phyloP scores from a whole-genome alignment of 2,113 vertebrate genomes.

The Chamaea fasciata region DNA sequence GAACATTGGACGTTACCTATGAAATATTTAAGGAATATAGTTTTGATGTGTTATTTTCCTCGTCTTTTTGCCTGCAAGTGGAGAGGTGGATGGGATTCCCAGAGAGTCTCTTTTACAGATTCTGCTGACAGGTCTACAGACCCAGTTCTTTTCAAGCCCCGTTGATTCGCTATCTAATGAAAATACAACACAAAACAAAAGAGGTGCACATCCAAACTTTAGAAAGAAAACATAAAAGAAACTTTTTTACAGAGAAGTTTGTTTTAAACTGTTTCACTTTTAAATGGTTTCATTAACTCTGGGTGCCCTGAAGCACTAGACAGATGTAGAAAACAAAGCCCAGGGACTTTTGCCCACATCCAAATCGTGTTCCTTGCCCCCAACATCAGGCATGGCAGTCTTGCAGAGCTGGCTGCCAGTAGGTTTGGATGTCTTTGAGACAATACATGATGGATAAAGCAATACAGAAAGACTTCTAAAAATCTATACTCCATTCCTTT shows the following conservation, averaged over 20 bases:
- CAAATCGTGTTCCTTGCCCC: neutral
- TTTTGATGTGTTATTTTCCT: conserved; percentile 64
- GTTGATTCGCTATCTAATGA: neutral
- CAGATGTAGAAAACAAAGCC: neutral
- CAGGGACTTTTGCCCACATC: neutral
- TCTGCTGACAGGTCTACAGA: conserved; percentile 55
- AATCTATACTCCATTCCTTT: neutral
- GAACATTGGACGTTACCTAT: conserved; percentile 39
- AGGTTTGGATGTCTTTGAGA: neutral
- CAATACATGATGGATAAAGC: neutral
- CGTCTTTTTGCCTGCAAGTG: conserved; percentile 7
- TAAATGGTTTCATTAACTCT: neutral
- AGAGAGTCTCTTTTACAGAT: conserved; percentile 44
- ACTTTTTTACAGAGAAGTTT: neutral
- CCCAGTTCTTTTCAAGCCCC: conserved; percentile 36
- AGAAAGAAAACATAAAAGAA: conserved; percentile 17
- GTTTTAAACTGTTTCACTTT: neutral
- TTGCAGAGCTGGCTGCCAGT: neutral
- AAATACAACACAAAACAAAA: conserved; percentile 17
- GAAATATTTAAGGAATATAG: conserved; percentile 56
- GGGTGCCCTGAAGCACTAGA: neutral
- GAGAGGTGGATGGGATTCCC: conserved; percentile 40
- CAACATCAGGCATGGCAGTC: neutral
- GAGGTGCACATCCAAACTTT: neutral
- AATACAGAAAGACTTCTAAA: neutral